A percentile compares a stretch with the other conserved stretches of the same genome.
These are phyloP conservation scores for Himalopsyche kuldschensis DNA, from an alignment of 2,888 invertebrate genomes.

Conservation along the genomic window DNA sequence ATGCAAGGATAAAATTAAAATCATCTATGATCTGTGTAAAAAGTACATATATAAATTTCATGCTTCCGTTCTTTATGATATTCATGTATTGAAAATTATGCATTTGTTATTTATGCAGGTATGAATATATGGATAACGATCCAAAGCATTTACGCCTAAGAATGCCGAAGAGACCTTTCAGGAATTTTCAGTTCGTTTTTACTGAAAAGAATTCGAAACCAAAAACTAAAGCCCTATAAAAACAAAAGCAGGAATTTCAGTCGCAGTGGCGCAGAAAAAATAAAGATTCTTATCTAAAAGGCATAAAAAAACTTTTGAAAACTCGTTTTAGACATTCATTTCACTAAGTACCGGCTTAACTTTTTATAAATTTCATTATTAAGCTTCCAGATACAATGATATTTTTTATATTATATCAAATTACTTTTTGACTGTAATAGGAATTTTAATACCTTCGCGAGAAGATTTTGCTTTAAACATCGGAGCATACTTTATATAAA, in stretches of 20 bases:
- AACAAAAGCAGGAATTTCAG: neutral
- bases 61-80: no score
- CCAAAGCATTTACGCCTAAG: neutral
- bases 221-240: conserved; percentile 2
- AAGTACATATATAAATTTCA: no score
- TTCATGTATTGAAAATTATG: neutral
- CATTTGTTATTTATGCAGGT: neutral
- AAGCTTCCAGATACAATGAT: neutral
- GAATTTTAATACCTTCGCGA: no score
- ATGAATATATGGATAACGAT: neutral
- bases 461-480: no score
- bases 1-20: no score
- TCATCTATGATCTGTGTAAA: no score
- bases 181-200: conserved; percentile 38
- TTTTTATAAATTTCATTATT: neutral
- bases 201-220: conserved; percentile 22
- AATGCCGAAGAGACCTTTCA: conserved; percentile 4
- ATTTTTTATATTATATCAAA: neutral
- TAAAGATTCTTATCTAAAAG: neutral
- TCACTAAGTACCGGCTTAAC: neutral
- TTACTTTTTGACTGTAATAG: no score
- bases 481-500: no score
- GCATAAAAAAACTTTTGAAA: neutral
- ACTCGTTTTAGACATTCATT: neutral
- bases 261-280: neutral